Evolutionary conservation across 1,140 invertebrate species (phyloP).

Genomic region (Drosophila willistoni): DNA sequence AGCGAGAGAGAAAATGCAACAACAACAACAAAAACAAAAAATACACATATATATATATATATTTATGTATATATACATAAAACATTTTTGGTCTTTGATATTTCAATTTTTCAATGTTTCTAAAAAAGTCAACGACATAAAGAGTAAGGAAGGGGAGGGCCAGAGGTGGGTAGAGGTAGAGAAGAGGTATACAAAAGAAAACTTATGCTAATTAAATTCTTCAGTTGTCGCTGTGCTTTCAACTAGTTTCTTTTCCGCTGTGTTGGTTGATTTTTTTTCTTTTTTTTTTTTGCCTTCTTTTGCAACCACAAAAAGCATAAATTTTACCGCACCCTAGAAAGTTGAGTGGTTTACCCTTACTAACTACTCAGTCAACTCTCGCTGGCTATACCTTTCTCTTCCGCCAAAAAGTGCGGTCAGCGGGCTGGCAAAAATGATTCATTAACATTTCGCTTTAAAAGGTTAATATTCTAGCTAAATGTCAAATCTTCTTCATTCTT

Average conservation of each 20-base stretch:
- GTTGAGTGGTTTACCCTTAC: conserved; percentile 38
- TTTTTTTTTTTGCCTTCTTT: background rate
- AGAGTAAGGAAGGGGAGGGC: background rate
- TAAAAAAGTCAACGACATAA: background rate
- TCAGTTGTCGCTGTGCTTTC: conserved; percentile 50
- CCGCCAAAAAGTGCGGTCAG: conserved; percentile 33
- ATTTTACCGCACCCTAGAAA: conserved; percentile 40
- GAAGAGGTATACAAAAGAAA: conserved; percentile 17
- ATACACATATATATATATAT: conserved; percentile 32
- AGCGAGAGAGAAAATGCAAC: background rate
- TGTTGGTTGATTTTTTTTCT: background rate
- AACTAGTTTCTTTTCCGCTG: conserved; percentile 20
- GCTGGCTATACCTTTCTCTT: background rate
- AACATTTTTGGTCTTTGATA: conserved; percentile 58
- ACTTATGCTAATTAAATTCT: conserved; percentile 65
- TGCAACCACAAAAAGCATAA: conserved; percentile 38
- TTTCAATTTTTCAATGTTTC: conserved; percentile 42
- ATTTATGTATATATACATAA: conserved; percentile 47
- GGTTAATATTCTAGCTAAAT: conserved; percentile 58
- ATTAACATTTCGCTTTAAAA: conserved; percentile 51
- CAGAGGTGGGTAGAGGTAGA: background rate
- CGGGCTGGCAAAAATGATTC: conserved; percentile 41
- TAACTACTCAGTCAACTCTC: conserved; percentile 10
- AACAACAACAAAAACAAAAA: too few species aligned
- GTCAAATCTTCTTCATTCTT: conserved; percentile 30